Evolutionary conservation across 2,888 invertebrate genomes (phyloP), one percentile per base, ranked within the genome.

Genomic region (Chironomus riparius): DNA sequence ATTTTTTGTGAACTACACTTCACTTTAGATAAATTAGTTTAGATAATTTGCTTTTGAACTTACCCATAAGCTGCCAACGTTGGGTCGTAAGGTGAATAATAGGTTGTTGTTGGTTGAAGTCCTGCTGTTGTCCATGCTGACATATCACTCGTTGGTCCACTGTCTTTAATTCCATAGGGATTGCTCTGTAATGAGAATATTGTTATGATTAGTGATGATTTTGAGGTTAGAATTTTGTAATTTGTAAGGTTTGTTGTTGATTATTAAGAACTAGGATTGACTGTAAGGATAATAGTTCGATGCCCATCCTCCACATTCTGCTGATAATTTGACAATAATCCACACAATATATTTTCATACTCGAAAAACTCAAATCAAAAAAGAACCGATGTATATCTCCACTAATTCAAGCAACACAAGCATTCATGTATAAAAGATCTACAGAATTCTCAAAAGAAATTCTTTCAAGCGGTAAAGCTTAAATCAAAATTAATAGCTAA

Each of bases 81-180:
- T 77, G 95, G 94, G 87, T 95, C 95, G 86, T 95, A 95, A 79
- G 94, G 93, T 56, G 71, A 71, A 87, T 95, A 94, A 87, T 95
- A 95, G 81, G 93, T 94, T 78, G 94, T 92, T 79, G 94, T 92
- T 82, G 95, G 93, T 85, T 95, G 94, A 77, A 95, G 87, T 78
- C 94, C 93, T 78, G 94, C 93, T 78, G 93, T 93, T 80, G 94
- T 93, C 95, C 95, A 95, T 80, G 94, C 93, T 78, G 92, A 90
- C 93, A 94, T 94, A 84, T 95, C 95, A 76, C 93, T 90, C 81
- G 92, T 90, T 81, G 92, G 88, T 84, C 93, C 90, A 78, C 90
- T 87, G 83, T 92, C 92, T 87, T 95, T 95, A 85, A 95, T 86
- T 80, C 91, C 92, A 85, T 94, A 94, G 79, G 94, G 94, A 87